Evolutionary conservation across 2,888 invertebrate species (phyloP), one percentile per base, ranked within the genome.

Genomic region (Scaptomyza flava): DNA sequence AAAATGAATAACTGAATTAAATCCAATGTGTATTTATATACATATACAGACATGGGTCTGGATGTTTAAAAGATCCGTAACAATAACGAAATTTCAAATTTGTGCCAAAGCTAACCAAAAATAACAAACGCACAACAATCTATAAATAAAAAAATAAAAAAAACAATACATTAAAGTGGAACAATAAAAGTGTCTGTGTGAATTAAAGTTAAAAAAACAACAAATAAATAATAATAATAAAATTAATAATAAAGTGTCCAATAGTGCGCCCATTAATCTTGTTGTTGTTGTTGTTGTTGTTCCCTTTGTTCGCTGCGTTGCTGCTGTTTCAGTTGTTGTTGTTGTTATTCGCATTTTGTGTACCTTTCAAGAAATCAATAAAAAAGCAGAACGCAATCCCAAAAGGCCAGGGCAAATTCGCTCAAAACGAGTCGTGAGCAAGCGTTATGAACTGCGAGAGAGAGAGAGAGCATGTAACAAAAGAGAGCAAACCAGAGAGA

Each of bases 321-420:
- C 38, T 57, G 47, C 50, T 60, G 71, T 60, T 64, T 51, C 54
- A 72, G 61, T 54, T 67, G 68, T 71, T 72, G 71, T 77, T 85
- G 80, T 79, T 89, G 81, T 79, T 87, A 81, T 85, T 85, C 79
- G 84, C 87, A 85, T 87, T 89, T 89, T 88, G 87, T 87, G 87
- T 87, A 89, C 83, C 89, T 90, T 90, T 89, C 84, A 89, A 90
- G 82, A 90, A 90, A 90, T 90, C 90, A 90, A 90, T 90, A 90
- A 90, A 89, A 85, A 71, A 69, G 73, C 85, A 89, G 81, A 78
- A 72, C 77, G 70, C 78, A 74, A 54, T 17, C 72, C 73, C 67
- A 79, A 70, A 70, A 76, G 79, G 73, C 78, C 79, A 79, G 50
- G 60, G 69, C 71, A 81, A 79, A 81, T 81, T 85, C 86, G 83